Evolutionary conservation across 2,113 vertebrate genomes (phyloP).

Genomic region (Cyprinodon brontotheroides): DNA sequence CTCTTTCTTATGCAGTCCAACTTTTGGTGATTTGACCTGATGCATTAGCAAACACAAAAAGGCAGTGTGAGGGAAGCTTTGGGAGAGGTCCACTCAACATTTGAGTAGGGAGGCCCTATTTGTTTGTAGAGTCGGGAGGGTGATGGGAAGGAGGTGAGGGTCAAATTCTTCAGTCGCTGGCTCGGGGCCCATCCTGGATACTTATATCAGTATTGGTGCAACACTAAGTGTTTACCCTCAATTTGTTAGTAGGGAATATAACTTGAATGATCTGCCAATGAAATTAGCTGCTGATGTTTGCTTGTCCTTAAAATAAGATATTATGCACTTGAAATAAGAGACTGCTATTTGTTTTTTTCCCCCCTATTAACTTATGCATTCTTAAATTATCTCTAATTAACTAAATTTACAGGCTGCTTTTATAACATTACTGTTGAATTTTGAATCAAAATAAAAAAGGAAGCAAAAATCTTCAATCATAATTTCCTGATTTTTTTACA

Average conservation of each 20-base stretch:
- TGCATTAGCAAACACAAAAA: neutral
- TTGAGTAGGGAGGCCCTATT: slow-evolving; percentile 3
- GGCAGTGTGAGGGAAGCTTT: neutral
- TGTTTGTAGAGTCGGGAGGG: slow-evolving; percentile 22
- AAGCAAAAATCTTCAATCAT: neutral
- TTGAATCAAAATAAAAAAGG: neutral
- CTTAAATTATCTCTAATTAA: neutral
- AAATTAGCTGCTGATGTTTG: too few relatives aligned
- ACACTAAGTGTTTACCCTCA: too few relatives aligned
- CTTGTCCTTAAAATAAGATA: too few relatives aligned
- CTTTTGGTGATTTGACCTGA: neutral
- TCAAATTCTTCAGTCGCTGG: slow-evolving; percentile 42
- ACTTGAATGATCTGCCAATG: too few relatives aligned
- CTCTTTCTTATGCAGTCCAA: neutral
- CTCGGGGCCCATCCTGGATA: too few relatives aligned
- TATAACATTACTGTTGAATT: too few relatives aligned
- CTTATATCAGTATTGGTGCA: too few relatives aligned
- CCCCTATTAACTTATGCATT: too few relatives aligned
- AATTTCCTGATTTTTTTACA: neutral
- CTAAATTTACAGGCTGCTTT: neutral
- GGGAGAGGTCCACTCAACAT: slow-evolving; percentile 2
- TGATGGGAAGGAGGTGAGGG: neutral
- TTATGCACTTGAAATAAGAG: too few relatives aligned
- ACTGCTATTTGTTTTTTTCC: too few relatives aligned
- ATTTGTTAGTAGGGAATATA: too few relatives aligned